Conservation (phyloP, 2,888 invertebrate species). For the Erpobdella octoculata region DNA sequence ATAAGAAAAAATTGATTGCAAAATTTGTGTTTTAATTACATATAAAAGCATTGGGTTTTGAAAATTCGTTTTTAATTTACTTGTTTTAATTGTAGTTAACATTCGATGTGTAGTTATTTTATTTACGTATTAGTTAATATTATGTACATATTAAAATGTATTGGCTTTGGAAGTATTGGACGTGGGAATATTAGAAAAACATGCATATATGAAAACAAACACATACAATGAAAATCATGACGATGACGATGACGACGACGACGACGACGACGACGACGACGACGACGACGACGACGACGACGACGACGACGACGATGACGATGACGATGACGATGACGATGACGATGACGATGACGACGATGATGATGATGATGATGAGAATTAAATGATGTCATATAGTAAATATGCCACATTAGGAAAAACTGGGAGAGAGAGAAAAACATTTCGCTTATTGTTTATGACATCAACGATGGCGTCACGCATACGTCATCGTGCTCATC, state of each 20-base stretch:
- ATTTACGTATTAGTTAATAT: too few relatives aligned
- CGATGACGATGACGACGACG: background rate
- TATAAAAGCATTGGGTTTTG: too few relatives aligned
- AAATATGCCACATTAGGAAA: background rate
- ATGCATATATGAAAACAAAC: too few relatives aligned
- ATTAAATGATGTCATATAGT: background rate
- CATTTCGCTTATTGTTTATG: constrained; percentile 1
- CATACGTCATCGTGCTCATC: constrained; percentile 6
- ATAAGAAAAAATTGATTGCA: too few relatives aligned
- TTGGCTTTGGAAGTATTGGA: too few relatives aligned
- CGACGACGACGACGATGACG: background rate
- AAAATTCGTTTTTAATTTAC: too few relatives aligned
- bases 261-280: background rate
- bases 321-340: background rate
- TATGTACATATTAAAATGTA: too few relatives aligned
- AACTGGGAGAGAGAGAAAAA: background rate
- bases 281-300: background rate
- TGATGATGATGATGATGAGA: background rate
- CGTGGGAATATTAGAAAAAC: too few relatives aligned
- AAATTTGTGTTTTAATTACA: too few relatives aligned
- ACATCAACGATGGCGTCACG: too few relatives aligned
- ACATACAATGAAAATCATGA: background rate
- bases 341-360: background rate
- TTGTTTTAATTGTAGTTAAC: too few relatives aligned
- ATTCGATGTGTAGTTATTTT: too few relatives aligned